phyloP scores from a whole-genome alignment of 1,140 invertebrate species.

The Drosophila pseudoobscura region DNA sequence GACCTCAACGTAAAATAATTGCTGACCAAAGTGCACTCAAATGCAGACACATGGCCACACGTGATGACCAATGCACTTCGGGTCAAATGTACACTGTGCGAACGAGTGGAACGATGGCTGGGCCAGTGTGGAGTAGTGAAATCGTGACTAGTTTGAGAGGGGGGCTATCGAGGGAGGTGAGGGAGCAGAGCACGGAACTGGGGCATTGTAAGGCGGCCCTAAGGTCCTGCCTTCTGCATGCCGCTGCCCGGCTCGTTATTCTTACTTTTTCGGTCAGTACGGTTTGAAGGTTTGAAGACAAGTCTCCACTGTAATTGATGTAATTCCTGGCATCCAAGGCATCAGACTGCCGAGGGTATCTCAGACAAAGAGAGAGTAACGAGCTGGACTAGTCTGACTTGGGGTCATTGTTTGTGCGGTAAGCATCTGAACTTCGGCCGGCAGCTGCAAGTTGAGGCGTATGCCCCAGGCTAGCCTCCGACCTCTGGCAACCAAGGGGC shows the following conservation, averaged over 20 bases:
- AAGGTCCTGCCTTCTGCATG: conserved; percentile 33
- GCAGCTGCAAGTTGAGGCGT: conserved; percentile 29
- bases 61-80: conserved; percentile 81
- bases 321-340: conserved; percentile 70
- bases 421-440: conserved; percentile 30
- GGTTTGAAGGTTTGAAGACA: conserved; percentile 71
- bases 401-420: conserved; percentile 38
- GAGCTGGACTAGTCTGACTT: background rate
- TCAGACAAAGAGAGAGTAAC: background rate
- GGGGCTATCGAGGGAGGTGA: background rate
- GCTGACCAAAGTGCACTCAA: conserved; percentile 82
- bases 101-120: conserved; percentile 30
- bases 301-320: conserved; percentile 72
- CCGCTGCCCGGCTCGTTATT: conserved; percentile 57
- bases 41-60: conserved; percentile 80
- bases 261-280: conserved; percentile 74
- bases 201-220: conserved; percentile 48
- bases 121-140: background rate
- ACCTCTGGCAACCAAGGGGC: conserved; percentile 13
- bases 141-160: conserved; percentile 3
- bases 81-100: conserved; percentile 69
- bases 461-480: conserved; percentile 27
- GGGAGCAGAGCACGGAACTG: conserved; percentile 18
- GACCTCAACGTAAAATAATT: conserved; percentile 82
- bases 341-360: conserved; percentile 55